Base-by-base conservation (phyloP, 1,140 invertebrate species). In the Gonatopus flavifemur region DNA sequence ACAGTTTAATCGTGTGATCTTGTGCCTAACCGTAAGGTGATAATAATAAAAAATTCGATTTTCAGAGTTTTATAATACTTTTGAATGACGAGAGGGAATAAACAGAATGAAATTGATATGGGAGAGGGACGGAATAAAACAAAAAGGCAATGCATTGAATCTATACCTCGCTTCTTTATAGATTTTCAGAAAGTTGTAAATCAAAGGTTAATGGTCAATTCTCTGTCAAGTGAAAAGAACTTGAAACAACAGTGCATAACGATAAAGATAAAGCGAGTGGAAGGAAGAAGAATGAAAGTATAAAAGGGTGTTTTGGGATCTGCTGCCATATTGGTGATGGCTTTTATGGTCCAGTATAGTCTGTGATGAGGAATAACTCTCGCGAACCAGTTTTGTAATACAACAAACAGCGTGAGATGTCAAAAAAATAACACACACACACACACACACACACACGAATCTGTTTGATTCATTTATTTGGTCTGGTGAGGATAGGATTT, bases 111-210 rank as follows among this genome's bases (percentile, higher is more conserved):
- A 20, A 47, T 15, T 16, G 24, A 25, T 15, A 42, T n/a, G 15
- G 57, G 48, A 45, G 43, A 46, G 49, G 54, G 54, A 55, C 52
- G 47, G 48, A 60, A 58, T 68, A 53, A 53, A 42, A 49, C n/a
- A n/a, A n/a, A n/a, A n/a, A n/a, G n/a, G n/a, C n/a, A n/a, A n/a
- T n/a, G n/a, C n/a, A n/a, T n/a, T n/a, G n/a, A n/a, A n/a, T n/a
- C n/a, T n/a, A n/a, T n/a, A n/a, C n/a, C n/a, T n/a, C n/a, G 56
- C 60, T 63, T 66, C 68, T 77, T 76, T 77, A 76, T 76, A 76
- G 74, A 77, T 77, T 76, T 66, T 69, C 75, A 72, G 71, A 77
- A 74, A 73, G 74, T 69, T 72, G 74, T 77, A 77, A 76, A 77
- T 77, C 74, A 77, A 77, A 75, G 65, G 71, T 76, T 77, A 77